Evolutionary conservation across 2,113 vertebrate species (phyloP).

Genomic region (Eulemur macaco): DNA sequence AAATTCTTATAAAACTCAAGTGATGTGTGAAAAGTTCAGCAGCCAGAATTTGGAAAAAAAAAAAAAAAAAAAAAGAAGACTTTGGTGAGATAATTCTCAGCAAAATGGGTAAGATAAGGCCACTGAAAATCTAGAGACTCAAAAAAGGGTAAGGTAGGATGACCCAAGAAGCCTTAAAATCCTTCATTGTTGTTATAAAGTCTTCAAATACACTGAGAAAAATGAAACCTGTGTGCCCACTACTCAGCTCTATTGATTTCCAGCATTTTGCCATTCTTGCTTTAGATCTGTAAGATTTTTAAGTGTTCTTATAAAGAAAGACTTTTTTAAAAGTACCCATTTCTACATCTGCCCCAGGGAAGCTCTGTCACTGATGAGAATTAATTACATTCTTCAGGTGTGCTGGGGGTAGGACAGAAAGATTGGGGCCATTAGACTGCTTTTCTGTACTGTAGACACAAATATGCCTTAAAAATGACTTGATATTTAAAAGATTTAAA

Average conservation of each 20-base stretch:
- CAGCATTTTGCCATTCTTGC: background rate
- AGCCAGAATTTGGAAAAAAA: constrained; percentile 6
- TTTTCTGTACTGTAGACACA: background rate
- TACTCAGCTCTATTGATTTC: background rate
- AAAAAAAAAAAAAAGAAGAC: background rate
- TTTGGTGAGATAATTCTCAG: constrained; percentile 53
- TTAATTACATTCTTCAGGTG: background rate
- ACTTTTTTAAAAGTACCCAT: background rate
- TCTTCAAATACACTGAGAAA: background rate
- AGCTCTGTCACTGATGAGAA: background rate
- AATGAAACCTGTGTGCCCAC: background rate
- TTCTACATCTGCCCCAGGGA: background rate
- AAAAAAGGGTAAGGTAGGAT: background rate
- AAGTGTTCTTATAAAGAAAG: background rate
- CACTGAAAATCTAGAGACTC: constrained; percentile 26
- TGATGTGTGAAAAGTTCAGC: constrained; percentile 76
- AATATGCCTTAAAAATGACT: background rate
- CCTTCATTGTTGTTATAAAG: background rate
- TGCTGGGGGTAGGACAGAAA: background rate
- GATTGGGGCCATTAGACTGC: background rate
- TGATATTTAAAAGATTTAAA: constrained; percentile 41
- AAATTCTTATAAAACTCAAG: constrained; percentile 72
- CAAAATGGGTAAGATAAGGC: constrained; percentile 43
- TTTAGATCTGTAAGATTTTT: constrained; percentile 33
- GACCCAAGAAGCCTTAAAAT: constrained; percentile 10